Conservation (phyloP, 2,888 invertebrate genomes). For the Adela reaumurella region DNA sequence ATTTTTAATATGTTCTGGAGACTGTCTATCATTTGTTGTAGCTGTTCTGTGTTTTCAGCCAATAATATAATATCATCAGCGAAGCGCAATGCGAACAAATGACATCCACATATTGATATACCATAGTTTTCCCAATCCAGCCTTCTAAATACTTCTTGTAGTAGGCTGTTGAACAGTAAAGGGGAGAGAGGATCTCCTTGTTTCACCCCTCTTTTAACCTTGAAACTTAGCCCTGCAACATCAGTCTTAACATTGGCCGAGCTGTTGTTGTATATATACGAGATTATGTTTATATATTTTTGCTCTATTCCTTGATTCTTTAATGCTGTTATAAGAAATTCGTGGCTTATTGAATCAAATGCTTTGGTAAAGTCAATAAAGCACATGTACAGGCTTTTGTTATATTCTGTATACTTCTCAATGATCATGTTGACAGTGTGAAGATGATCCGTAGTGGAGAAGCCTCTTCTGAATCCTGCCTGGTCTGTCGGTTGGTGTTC, state of each 20-base stretch:
- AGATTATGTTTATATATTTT: not conserved
- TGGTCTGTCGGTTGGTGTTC: conserved; percentile 3
- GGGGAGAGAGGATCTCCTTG: not conserved
- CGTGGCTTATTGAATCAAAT: not conserved
- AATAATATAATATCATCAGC: not conserved
- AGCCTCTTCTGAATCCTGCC: conserved; percentile 2
- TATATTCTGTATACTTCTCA: conserved; percentile 3
- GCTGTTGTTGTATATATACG: not conserved
- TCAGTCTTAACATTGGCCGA: not conserved
- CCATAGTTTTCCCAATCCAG: not conserved
- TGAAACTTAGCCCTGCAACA: not conserved
- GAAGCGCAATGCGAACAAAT: not conserved
- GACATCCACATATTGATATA: not conserved
- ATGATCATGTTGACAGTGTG: conserved; percentile 2
- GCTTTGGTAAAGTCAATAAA: not conserved
- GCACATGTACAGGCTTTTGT: conserved; percentile 1
- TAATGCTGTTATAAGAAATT: not conserved
- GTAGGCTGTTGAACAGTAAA: not conserved
- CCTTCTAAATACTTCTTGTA: not conserved
- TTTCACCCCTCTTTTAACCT: not conserved
- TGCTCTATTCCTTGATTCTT: not conserved
- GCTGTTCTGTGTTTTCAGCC: not conserved
- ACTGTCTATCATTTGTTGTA: not conserved
- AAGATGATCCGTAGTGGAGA: conserved; percentile 1
- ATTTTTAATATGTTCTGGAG: not conserved